Evolutionary conservation across 2,888 invertebrate species (phyloP), one percentile per base, ranked within the genome.

Genomic region (Himalopsyche anomala): DNA sequence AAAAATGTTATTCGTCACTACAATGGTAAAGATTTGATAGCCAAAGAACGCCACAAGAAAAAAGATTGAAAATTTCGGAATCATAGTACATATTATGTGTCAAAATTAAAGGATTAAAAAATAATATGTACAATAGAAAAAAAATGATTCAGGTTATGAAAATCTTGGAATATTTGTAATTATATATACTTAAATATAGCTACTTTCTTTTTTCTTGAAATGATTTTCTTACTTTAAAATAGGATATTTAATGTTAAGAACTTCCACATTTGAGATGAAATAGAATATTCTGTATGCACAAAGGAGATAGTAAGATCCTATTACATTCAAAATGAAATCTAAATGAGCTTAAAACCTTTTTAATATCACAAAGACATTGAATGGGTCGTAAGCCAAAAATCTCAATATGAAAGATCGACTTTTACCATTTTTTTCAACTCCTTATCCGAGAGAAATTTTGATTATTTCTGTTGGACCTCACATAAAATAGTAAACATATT

Each of bases 401-500:
- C 62, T 62, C 28, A 62, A 62, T 19, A 62, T 28, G 19, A 62
- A 62, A 62, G 62, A 62, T 62, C 62, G 62, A 19, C 62, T 62
- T 62, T 15, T 62, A n/a, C 11, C 62, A 19, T n/a, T 28, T 19
- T 62, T 62, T 28, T 28, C 62, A 15, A 19, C 62, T 62, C 19
- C 62, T 62, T 62, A 62, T 62, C 62, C 11, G 19, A 28, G 28
- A 19, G 62, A 62, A 56, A 62, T 62, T 62, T 8, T 62, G 62
- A 62, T 62, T 62, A 62, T 62, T 62, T 62, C 62, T 62, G 62
- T 62, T 28, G 62, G 62, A 62, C 62, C 19, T 62, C 62, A 28
- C 62, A 62, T 62, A 62, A 62, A 62, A 62, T 62, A 62, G 62
- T 62, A 62, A 62, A 62, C 62, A 62, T 62, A 62, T 62, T 62